Percentiles rank a stretch among this genome's conserved stretches.
Conservation (phyloP, 2,888 invertebrate genomes). For the Netelia inedita region DNA sequence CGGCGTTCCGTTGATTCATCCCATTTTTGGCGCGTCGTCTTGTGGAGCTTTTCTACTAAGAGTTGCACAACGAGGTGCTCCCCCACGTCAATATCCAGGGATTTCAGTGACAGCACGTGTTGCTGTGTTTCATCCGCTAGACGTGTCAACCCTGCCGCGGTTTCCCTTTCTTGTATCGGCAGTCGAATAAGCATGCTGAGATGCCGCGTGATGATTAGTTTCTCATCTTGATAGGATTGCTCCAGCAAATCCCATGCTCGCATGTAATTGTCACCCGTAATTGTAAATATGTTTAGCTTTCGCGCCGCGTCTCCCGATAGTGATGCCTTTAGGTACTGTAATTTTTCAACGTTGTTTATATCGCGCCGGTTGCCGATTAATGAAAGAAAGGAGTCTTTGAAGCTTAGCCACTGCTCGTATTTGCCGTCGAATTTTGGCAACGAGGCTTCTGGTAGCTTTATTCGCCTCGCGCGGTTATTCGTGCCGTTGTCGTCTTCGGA, state of each 20-base stretch:
- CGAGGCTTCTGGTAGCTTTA: not conserved
- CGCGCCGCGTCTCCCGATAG: constrained; percentile 44
- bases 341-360: constrained; percentile 36
- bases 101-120: constrained; percentile 17
- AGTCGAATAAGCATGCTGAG: constrained; percentile 47
- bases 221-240: constrained; percentile 45
- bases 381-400: constrained; percentile 51
- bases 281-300: constrained; percentile 40
- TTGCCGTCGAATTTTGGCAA: constrained; percentile 50
- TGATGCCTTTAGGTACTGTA: not conserved
- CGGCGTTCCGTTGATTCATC: constrained; percentile 19
- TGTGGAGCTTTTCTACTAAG: constrained; percentile 1
- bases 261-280: constrained; percentile 49
- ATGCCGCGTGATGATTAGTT: constrained; percentile 50
- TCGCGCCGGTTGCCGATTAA: constrained; percentile 44
- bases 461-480: not conserved
- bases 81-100: not conserved
- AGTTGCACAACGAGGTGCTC: not conserved
- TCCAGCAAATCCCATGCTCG: constrained; percentile 54
- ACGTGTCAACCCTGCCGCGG: constrained; percentile 3
- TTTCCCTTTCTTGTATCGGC: constrained; percentile 9
- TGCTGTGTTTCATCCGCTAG: constrained; percentile 7
- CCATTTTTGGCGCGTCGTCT: constrained; percentile 9
- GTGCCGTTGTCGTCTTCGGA: not conserved
- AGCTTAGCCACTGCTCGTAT: constrained; percentile 37